Evolutionary conservation across 2,888 invertebrate genomes (phyloP).

Genomic region (Galeruca laticollis): DNA sequence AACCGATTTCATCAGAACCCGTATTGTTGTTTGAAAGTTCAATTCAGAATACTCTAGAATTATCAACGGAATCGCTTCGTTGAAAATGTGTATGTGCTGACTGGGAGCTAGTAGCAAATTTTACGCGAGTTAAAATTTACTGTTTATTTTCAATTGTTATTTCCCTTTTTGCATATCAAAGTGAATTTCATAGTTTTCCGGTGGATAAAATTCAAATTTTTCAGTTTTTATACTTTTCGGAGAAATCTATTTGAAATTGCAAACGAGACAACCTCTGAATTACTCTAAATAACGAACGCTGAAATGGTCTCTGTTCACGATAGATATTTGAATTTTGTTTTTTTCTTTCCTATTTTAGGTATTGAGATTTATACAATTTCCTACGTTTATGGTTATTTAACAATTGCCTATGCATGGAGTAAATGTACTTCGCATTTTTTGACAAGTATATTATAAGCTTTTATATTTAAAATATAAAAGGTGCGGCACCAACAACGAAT

Average conservation of each 20-base stretch:
- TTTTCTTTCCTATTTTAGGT: too few species aligned
- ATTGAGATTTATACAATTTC: too few species aligned
- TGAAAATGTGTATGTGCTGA: conserved; percentile 11
- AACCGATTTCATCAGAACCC: conserved; percentile 6
- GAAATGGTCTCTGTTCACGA: not conserved
- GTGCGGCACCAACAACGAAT: too few species aligned
- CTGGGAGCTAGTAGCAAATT: not conserved
- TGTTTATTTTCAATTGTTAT: conserved; percentile 16
- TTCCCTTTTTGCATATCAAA: not conserved
- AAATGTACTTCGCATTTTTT: too few species aligned
- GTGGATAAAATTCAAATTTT: conserved; percentile 2
- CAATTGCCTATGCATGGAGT: too few species aligned
- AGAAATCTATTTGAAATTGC: not conserved
- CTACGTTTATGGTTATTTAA: too few species aligned
- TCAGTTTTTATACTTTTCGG: not conserved
- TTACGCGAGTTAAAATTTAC: conserved; percentile 3
- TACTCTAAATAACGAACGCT: not conserved
- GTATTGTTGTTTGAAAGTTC: conserved; percentile 7
- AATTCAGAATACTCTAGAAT: conserved; percentile 15
- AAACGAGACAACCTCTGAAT: not conserved
- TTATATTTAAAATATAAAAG: too few species aligned
- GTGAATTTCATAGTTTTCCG: conserved; percentile 2
- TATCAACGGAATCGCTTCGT: conserved; percentile 3
- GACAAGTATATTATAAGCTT: too few species aligned
- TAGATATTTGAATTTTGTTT: not conserved